phyloP scores from a whole-genome alignment of 2,888 invertebrate genomes.

The Melanostoma mellinum region DNA sequence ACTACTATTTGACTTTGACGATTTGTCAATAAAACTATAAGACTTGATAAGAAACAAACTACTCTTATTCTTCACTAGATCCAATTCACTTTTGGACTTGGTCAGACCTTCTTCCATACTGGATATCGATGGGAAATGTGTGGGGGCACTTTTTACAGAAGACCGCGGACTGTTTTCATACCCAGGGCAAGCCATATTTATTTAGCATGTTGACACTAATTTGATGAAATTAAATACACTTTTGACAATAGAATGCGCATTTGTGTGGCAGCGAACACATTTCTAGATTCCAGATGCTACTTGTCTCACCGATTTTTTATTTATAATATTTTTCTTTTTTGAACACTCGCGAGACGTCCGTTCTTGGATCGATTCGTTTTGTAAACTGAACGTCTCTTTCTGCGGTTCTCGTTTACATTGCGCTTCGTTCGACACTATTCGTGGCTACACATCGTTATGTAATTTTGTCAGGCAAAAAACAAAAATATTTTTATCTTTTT shows the following conservation, averaged over 20 bases:
- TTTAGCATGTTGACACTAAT: conserved; percentile 18
- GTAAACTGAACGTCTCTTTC: conserved; percentile 54
- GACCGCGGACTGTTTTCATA: conserved; percentile 38
- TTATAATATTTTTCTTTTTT: not conserved
- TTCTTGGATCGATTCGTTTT: conserved; percentile 54
- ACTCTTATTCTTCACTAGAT: conserved; percentile 77
- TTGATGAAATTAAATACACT: conserved; percentile 17
- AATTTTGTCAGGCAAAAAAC: conserved; percentile 57
- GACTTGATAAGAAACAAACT: conserved; percentile 77
- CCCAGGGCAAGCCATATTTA: conserved; percentile 54
- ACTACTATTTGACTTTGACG: conserved; percentile 29
- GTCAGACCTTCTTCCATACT: conserved; percentile 34
- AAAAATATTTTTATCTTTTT: conserved; percentile 63
- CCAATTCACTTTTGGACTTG: conserved; percentile 66
- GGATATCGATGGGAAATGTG: not conserved
- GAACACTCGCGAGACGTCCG: conserved; percentile 44
- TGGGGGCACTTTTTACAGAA: conserved; percentile 27
- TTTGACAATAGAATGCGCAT: conserved; percentile 1
- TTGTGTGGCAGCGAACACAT: not conserved
- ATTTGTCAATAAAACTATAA: conserved; percentile 76
- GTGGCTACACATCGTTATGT: conserved; percentile 42
- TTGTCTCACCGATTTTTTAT: not conserved
- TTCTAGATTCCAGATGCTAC: conserved; percentile 24
- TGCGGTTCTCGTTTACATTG: conserved; percentile 59
- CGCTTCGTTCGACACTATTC: conserved; percentile 24